These are phyloP conservation scores for Mus minutoides DNA, from an alignment of 2,797 vertebrate genomes.

Conservation along the genomic window DNA sequence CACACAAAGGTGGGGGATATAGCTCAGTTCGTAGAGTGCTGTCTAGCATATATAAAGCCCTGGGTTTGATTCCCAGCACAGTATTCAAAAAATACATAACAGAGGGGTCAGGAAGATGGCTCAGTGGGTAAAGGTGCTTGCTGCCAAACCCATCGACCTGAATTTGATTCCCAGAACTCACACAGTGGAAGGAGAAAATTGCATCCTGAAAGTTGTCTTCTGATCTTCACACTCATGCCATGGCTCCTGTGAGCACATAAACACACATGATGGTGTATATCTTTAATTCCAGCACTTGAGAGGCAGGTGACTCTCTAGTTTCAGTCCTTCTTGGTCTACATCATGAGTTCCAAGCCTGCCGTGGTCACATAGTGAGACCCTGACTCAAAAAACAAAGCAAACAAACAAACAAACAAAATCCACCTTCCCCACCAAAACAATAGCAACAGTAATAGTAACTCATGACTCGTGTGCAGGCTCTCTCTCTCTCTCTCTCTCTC, in stretches of 20 bases:
- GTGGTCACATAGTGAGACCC: not conserved
- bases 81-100: not conserved
- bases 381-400: not conserved
- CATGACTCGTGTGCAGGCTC: too few relatives aligned
- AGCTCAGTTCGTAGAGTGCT: not conserved
- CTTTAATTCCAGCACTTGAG: not conserved
- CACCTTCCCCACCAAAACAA: not conserved
- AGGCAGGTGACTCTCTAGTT: not conserved
- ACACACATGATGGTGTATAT: not conserved
- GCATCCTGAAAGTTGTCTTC: not conserved
- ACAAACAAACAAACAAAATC: not conserved
- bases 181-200: not conserved
- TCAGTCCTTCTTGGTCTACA: not conserved
- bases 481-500: too few relatives aligned
- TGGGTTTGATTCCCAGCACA: not conserved
- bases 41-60: not conserved
- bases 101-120: not conserved
- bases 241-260: conserved; percentile 1
- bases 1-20: not conserved
- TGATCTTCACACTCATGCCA: not conserved
- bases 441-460: not conserved
- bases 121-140: not conserved
- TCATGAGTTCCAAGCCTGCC: not conserved
- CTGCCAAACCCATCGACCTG: not conserved
- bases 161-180: not conserved